Conservation (phyloP, 2,797 vertebrate genomes). For the Lemur catta region DNA sequence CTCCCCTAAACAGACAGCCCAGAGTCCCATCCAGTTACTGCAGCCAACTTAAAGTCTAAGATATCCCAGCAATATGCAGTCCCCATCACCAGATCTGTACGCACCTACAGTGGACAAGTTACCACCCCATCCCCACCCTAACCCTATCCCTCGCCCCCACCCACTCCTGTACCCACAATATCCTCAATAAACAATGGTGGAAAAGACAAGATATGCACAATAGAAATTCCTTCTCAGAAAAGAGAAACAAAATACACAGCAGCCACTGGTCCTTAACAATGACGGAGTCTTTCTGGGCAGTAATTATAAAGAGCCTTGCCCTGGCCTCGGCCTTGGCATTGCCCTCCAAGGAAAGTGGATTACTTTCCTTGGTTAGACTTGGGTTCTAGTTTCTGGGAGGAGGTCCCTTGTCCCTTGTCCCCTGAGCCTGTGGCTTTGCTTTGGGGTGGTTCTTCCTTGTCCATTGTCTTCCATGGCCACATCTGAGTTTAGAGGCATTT, state of each 20-base stretch:
- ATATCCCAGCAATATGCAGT: background rate
- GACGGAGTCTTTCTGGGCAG: background rate
- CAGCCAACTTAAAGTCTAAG: background rate
- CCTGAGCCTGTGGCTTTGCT: background rate
- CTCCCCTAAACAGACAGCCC: background rate
- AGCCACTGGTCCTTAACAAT: background rate
- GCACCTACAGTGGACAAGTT: background rate
- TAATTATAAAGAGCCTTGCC: background rate
- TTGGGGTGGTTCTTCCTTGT: background rate
- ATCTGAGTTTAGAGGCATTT: background rate
- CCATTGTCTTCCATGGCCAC: background rate
- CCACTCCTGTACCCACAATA: background rate
- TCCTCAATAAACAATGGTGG: background rate
- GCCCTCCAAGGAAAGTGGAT: background rate
- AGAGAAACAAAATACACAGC: background rate
- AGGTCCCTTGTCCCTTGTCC: background rate
- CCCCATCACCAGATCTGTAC: background rate
- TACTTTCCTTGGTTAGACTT: background rate
- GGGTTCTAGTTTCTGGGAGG: background rate
- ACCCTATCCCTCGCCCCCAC: background rate
- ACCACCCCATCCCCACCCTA: background rate
- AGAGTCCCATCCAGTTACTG: background rate
- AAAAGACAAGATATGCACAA: background rate
- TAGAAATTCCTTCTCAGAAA: background rate
- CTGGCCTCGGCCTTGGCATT: too few species aligned